A percentile compares a stretch with the other conserved stretches of the same genome.
Conservation (phyloP, 1,140 invertebrate genomes). For the Thaumatotibia leucotreta region DNA sequence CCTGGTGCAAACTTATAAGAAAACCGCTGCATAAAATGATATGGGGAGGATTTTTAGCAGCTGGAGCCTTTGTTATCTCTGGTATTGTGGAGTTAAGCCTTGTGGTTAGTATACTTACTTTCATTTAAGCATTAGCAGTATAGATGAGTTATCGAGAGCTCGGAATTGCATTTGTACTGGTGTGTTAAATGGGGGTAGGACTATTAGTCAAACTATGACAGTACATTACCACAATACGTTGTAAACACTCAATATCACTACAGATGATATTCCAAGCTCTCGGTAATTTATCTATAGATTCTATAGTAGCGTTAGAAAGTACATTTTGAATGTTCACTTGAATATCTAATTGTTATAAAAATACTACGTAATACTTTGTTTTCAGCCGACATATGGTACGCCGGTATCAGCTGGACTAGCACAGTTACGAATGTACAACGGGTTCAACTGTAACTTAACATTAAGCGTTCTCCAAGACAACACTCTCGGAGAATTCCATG, state of each 20-base stretch:
- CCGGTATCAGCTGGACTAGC: slow-evolving; percentile 55
- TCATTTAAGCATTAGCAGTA: too few relatives aligned
- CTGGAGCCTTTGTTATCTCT: slow-evolving; percentile 91
- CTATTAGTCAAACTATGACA: too few relatives aligned
- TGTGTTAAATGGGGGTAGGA: too few relatives aligned
- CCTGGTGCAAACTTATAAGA: slow-evolving; percentile 90
- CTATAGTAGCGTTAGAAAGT: too few relatives aligned
- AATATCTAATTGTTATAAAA: slow-evolving; percentile 12
- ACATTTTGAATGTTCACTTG: background rate
- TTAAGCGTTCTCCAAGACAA: slow-evolving; percentile 25
- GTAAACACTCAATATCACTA: too few relatives aligned
- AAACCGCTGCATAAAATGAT: slow-evolving; percentile 89
- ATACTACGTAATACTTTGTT: slow-evolving; percentile 21
- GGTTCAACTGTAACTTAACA: slow-evolving; percentile 56
- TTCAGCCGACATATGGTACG: slow-evolving; percentile 66
- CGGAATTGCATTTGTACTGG: too few relatives aligned
- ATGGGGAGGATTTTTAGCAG: slow-evolving; percentile 89
- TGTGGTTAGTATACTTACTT: slow-evolving; percentile 77
- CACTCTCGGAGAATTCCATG: slow-evolving; percentile 20
- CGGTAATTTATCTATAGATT: too few relatives aligned
- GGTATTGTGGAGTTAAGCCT: slow-evolving; percentile 89
- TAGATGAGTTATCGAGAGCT: too few relatives aligned
- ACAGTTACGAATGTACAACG: slow-evolving; percentile 63
- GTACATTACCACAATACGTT: too few relatives aligned
- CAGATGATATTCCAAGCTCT: too few relatives aligned